Evolutionary conservation across 2,797 vertebrate species (phyloP).

Genomic region (Rallus crepitans): DNA sequence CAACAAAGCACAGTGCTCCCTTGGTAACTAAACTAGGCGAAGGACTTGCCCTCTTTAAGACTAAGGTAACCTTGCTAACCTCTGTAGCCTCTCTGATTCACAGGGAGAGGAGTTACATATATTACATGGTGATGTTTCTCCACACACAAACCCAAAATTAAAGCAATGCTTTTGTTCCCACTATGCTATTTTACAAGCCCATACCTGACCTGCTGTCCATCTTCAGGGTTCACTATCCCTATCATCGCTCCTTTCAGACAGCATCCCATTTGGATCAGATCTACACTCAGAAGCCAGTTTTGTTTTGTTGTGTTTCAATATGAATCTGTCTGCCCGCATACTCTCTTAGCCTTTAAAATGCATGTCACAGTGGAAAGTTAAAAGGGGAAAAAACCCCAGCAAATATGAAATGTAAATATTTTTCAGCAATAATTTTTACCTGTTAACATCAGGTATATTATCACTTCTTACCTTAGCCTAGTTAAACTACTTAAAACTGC

Average conservation of each 20-base stretch:
- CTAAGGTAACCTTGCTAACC: background rate
- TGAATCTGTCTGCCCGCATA: background rate
- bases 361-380: background rate
- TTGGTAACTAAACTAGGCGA: background rate
- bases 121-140: background rate
- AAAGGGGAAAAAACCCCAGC: background rate
- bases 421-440: background rate
- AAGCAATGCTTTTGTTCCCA: background rate
- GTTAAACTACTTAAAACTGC: background rate
- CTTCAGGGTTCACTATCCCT: background rate
- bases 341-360: background rate
- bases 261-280: background rate
- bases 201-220: background rate
- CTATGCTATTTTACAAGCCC: background rate
- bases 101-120: background rate
- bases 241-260: background rate
- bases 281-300: background rate
- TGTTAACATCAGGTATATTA: background rate
- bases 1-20: background rate
- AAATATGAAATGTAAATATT: background rate
- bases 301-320: background rate
- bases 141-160: conserved; percentile 1
- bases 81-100: conserved; percentile 14
- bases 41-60: background rate
- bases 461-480: background rate